phyloP scores from a whole-genome alignment of 2,797 vertebrate species.

The Sebastes ruberrimus region DNA sequence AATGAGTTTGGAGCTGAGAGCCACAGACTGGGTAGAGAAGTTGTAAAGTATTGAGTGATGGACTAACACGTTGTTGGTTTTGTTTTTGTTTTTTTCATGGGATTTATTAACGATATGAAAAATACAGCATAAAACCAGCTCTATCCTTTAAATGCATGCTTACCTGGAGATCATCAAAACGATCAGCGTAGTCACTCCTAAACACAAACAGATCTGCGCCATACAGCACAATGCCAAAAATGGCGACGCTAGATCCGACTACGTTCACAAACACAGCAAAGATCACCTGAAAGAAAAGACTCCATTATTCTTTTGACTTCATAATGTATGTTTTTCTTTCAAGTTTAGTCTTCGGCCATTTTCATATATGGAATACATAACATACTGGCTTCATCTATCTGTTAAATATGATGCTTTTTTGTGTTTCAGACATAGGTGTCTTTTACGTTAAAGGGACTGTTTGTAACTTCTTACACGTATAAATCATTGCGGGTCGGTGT shows the following conservation, averaged over 20 bases:
- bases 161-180: constrained; percentile 24
- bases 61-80: background rate
- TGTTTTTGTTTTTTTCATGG: too few species aligned
- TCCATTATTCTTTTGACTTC: background rate
- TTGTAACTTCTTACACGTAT: too few species aligned
- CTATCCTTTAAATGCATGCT: background rate
- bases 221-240: constrained; percentile 34
- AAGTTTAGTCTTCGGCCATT: too few species aligned
- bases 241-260: background rate
- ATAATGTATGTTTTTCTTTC: background rate
- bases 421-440: too few species aligned
- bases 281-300: constrained; percentile 17
- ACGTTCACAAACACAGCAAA: constrained; percentile 34
- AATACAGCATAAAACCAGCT: background rate
- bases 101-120: background rate
- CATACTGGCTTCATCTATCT: too few species aligned
- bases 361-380: too few species aligned
- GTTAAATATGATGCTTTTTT: too few species aligned
- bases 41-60: background rate
- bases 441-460: too few species aligned
- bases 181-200: too few species aligned
- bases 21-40: background rate
- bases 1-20: background rate
- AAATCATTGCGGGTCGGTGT: too few species aligned
- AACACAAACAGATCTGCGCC: constrained; percentile 14